Base-by-base conservation (phyloP, 2,888 invertebrate species). In the Hedychridium roseum region DNA sequence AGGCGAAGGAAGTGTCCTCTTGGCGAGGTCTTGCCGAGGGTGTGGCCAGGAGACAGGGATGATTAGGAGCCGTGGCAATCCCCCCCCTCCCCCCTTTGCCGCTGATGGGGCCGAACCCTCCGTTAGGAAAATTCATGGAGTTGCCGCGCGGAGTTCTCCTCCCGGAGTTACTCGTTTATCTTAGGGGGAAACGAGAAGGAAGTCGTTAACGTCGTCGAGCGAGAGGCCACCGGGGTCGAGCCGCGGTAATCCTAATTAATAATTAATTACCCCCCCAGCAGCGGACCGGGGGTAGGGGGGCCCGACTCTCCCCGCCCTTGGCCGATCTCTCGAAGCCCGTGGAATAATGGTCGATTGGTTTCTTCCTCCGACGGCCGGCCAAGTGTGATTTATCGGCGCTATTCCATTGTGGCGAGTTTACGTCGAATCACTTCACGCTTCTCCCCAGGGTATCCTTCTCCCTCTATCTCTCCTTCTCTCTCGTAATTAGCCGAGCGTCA, bases 41-140 rank as follows among this genome's bases (percentile, higher is more conserved):
- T 70, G 70, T 65, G 71, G 66, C 62, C 60, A 54, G 56, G 54
- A 75, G 72, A 74, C 54, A 68, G 72, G 70, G 68, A 66, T 73
- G 74, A 75, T 75, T 74, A 73, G 73, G 66, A 66, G 63, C 55
- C 65, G 64, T n/a, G n/a, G n/a, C n/a, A n/a, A n/a, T n/a, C n/a
- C n/a, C n/a, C n/a, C n/a, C n/a, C n/a, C n/a, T n/a, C n/a, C n/a
- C n/a, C n/a, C n/a, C n/a, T n/a, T n/a, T 36, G 20, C 14, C 43
- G 44, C 36, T 48, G 59, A 51, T 52, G 61, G 44, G 26, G 42
- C 64, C 67, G 73, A n/a, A n/a, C n/a, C n/a, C n/a, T n/a, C n/a
- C n/a, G n/a, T n/a, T n/a, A n/a, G n/a, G 73, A 68, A 76, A 77
- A 75, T 76, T 76, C 76, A 72, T 75, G 66, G 73, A 73, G 67